phyloP scores from a whole-genome alignment of 1,140 invertebrate genomes.

The Littorina saxatilis region DNA sequence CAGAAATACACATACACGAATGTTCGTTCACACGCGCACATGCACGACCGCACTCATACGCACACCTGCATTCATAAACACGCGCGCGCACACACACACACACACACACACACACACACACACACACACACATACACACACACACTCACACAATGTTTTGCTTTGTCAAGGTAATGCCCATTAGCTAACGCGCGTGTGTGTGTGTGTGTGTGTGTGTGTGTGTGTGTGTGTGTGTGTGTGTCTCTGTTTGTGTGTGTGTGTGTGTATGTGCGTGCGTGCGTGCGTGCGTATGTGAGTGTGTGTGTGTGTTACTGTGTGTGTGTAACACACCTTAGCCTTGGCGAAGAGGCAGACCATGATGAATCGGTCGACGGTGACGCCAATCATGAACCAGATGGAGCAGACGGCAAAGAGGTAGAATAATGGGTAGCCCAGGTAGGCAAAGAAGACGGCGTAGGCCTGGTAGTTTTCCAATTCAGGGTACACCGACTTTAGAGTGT shows the following conservation, averaged over 20 bases:
- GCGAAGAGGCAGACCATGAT: slow-evolving; percentile 65
- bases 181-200: not conserved
- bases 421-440: slow-evolving; percentile 63
- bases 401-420: slow-evolving; percentile 57
- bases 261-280: no score
- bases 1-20: slow-evolving; percentile 25
- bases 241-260: no score
- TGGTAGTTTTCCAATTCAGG: slow-evolving; percentile 46
- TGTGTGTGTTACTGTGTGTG: no score
- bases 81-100: slow-evolving; percentile 22
- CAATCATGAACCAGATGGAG: slow-evolving; percentile 67
- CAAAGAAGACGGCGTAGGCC: slow-evolving; percentile 57
- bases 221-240: no score
- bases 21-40: slow-evolving; percentile 6
- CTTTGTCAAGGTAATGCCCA: not conserved
- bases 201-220: no score
- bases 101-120: not conserved
- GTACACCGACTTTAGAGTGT: slow-evolving; percentile 48
- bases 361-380: slow-evolving; percentile 65
- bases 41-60: not conserved
- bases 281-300: no score
- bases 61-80: slow-evolving; percentile 6
- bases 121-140: not conserved
- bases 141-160: not conserved
- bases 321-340: slow-evolving; percentile 54